phyloP scores from a whole-genome alignment of 2,113 vertebrate genomes.

The Helogale parvula region DNA sequence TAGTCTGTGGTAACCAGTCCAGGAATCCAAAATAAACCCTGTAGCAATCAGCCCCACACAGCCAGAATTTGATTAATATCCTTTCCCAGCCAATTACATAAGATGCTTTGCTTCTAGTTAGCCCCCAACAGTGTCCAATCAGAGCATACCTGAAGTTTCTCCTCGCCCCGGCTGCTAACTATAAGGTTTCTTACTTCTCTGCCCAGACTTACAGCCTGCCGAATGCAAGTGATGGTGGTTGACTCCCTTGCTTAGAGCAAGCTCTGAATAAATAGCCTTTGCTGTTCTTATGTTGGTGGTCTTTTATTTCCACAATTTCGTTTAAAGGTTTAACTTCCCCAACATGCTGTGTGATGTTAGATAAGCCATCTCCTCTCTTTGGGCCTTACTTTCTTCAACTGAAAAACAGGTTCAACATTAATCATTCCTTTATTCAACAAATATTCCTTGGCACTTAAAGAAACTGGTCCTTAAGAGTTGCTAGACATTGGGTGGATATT shows the following conservation, averaged over 20 bases:
- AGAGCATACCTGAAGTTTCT: background rate
- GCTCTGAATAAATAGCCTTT: background rate
- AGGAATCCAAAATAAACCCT: background rate
- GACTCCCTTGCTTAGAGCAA: background rate
- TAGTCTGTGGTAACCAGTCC: background rate
- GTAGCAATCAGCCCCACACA: background rate
- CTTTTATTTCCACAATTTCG: background rate
- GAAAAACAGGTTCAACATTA: background rate
- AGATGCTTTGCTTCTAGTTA: background rate
- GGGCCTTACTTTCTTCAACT: background rate
- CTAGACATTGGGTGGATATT: background rate
- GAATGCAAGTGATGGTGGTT: background rate
- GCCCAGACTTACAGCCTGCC: background rate
- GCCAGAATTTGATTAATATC: background rate
- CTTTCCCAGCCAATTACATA: background rate
- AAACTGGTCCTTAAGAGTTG: background rate
- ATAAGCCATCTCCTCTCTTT: background rate
- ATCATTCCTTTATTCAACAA: background rate
- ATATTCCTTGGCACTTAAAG: background rate
- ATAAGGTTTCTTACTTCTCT: background rate
- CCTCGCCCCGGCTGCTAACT: rapidly evolving
- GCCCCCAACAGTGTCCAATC: background rate
- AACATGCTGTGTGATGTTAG: background rate
- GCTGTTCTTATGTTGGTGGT: background rate
- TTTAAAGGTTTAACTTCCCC: background rate